Conservation (phyloP, 2,888 invertebrate species). For the Hedya salicella region DNA sequence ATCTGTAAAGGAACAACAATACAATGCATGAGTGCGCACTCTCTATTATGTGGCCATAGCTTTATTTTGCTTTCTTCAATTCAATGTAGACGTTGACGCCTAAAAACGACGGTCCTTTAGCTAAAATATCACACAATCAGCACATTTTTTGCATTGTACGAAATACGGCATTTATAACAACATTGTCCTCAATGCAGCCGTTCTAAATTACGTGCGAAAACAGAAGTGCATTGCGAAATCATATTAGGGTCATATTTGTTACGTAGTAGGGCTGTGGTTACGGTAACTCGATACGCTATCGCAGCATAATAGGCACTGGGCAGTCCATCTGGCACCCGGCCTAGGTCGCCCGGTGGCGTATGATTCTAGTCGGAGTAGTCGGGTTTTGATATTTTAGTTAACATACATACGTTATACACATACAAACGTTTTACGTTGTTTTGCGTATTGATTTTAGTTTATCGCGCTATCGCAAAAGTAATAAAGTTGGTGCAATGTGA, state of each 20-base stretch:
- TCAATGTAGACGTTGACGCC: no score
- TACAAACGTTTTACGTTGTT: no score
- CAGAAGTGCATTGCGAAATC: conserved; percentile 38
- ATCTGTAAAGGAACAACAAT: neutral
- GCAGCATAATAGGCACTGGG: conserved; percentile 36
- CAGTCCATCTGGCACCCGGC: conserved; percentile 53
- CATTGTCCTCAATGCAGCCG: conserved; percentile 20
- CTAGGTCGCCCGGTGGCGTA: conserved; percentile 52
- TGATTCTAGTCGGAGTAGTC: neutral
- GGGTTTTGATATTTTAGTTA: neutral
- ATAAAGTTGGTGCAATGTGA: no score
- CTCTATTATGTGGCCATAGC: neutral
- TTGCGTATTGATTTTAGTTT: neutral
- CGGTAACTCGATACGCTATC: conserved; percentile 33
- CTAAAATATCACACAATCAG: neutral
- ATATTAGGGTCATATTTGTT: conserved; percentile 42
- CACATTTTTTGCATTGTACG: conserved; percentile 17
- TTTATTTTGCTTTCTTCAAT: no score
- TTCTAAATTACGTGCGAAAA: conserved; percentile 32
- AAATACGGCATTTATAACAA: conserved; percentile 23
- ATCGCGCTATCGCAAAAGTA: no score
- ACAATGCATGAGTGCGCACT: neutral
- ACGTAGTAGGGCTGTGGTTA: conserved; percentile 29
- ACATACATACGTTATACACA: no score
- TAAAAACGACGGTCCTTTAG: neutral